Evolutionary conservation across 2,113 vertebrate species (phyloP), one percentile per base, ranked within the genome.

Genomic region (Solea solea): DNA sequence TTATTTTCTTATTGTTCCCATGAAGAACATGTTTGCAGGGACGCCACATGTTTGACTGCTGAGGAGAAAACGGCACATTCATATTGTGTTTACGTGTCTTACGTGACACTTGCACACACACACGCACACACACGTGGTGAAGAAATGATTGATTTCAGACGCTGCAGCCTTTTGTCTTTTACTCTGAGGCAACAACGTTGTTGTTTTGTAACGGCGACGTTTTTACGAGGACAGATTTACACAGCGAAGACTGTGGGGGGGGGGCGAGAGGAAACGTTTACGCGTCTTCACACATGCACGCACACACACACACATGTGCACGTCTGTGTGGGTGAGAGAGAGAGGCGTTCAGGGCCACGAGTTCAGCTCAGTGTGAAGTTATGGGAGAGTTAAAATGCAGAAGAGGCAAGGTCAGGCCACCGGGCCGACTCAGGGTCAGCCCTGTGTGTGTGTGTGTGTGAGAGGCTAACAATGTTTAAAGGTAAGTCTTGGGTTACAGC

Each of bases 311-410:
- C 6, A 5, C 8, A 42, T 45, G 41, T 39, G 27, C 51, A 46
- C 54, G 54, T 64, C 16, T 68, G 74, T 57, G 45, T 51, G 52
- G 41, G 50, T 69, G 42, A 42, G 60, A 57, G 46, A 48, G 46
- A 48, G 41, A 25, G 70, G 57, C 13, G 51, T 44, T 57, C 27
- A 3, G 68, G 83, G 44, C 78, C 21, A 72, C 21, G 4, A 73
- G 86, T 87, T 88, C 83, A 86, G 62, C 72, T 57, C 62, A 3
- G 82, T 85, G 88, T 83, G 85, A 89, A 84, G 88, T 91, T 89
- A 88, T 76, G 76, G 73, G 80, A 81, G 86, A 89, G 66, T 80
- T 84, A 77, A 85, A 84, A 71, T 39, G 16, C 40, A 63, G 73
- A 72, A 80, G 72, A 82, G 88, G 74, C 71, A 13, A 82, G 81